Conservation (phyloP, 2,888 invertebrate species). For the Lasiommata megera region DNA sequence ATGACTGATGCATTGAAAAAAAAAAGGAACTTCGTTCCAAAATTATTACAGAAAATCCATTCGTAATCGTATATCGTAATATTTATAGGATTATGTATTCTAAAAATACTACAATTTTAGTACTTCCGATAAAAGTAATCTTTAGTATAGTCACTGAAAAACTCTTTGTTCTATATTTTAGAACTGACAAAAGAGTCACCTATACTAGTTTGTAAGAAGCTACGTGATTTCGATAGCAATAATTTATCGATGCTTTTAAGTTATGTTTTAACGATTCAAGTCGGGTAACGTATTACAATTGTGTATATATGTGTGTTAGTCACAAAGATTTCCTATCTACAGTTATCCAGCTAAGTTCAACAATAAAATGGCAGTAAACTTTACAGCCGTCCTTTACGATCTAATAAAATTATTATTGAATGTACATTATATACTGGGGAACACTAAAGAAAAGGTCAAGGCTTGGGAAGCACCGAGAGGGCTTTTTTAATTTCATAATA, state of each 20-base stretch:
- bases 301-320: conserved; percentile 8
- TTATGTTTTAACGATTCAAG: conserved; percentile 3
- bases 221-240: not conserved
- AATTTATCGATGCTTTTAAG: not conserved
- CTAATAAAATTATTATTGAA: conserved; percentile 47
- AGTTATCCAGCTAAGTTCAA: conserved; percentile 41
- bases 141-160: no score
- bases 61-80: no score
- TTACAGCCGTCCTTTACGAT: conserved; percentile 43
- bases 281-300: not conserved
- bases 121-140: no score
- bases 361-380: conserved; percentile 46
- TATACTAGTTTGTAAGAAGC: not conserved
- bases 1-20: no score
- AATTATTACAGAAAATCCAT: no score
- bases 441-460: conserved; percentile 22
- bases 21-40: no score
- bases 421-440: conserved; percentile 34
- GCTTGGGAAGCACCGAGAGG: conserved; percentile 7
- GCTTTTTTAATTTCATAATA: conserved; percentile 17
- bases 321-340: conserved; percentile 32
- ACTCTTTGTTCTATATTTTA: no score
- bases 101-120: no score
- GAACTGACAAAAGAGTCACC: no score
- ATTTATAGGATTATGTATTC: no score